Evolutionary conservation across 2,888 invertebrate species (phyloP).

Genomic region (Calliopum simillimum): DNA sequence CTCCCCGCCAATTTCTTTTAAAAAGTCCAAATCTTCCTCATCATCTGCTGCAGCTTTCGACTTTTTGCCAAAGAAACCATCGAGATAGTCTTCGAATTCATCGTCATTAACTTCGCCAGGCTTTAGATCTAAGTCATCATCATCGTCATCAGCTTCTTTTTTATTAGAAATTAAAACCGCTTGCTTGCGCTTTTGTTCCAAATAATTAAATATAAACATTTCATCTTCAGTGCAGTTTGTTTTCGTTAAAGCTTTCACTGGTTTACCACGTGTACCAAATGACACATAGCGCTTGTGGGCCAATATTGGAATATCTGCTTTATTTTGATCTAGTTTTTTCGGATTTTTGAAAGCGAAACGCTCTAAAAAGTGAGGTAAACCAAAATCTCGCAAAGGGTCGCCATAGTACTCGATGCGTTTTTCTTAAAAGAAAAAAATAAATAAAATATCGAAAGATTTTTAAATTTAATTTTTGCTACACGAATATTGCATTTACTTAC

Average conservation of each 20-base stretch:
- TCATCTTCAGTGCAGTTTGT: constrained; percentile 91
- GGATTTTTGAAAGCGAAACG: constrained; percentile 96
- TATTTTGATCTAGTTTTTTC: constrained; percentile 71
- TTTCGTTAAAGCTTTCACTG: constrained; percentile 79
- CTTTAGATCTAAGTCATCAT: constrained; percentile 71
- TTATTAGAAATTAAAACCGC: constrained; percentile 34
- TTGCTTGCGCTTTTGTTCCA: constrained; percentile 69
- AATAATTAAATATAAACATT: constrained; percentile 71
- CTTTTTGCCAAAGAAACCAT: constrained; percentile 67
- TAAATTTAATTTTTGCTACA: too few relatives aligned
- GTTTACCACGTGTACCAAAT: constrained; percentile 76
- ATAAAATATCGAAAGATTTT: not conserved
- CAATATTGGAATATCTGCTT: constrained; percentile 64
- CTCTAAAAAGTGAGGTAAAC: constrained; percentile 90
- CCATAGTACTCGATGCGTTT: constrained; percentile 86
- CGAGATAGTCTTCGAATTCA: constrained; percentile 70
- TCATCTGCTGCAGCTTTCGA: constrained; percentile 71
- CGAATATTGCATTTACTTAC: constrained; percentile 65
- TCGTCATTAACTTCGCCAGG: constrained; percentile 78
- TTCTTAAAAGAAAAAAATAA: constrained; percentile 67
- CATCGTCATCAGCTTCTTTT: constrained; percentile 68
- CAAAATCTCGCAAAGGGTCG: constrained; percentile 94
- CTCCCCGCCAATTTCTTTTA: constrained; percentile 74
- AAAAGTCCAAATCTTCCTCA: constrained; percentile 74
- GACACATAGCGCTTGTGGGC: constrained; percentile 75